phyloP scores from a whole-genome alignment of 2,113 vertebrate genomes.

The Laterallus jamaicensis region DNA sequence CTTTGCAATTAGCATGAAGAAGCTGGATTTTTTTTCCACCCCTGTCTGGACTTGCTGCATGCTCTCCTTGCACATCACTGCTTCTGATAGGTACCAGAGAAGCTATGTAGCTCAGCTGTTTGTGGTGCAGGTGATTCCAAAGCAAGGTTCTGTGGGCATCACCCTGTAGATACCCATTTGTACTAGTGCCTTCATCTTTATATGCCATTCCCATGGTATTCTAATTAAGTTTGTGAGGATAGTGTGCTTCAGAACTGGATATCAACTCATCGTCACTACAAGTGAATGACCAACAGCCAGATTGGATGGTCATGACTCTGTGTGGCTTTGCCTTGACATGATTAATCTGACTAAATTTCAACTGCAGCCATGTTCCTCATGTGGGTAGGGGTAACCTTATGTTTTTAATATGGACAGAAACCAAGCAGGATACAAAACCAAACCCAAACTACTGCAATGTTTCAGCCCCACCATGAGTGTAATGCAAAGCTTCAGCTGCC shows the following conservation, averaged over 20 bases:
- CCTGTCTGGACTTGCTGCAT: not conserved
- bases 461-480: not conserved
- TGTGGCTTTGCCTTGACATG: not conserved
- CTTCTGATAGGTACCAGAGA: not conserved
- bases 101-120: not conserved
- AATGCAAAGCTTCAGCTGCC: not conserved
- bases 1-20: conserved; percentile 36
- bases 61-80: not conserved
- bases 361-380: not conserved
- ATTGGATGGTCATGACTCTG: not conserved
- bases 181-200: not conserved
- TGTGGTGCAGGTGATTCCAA: not conserved
- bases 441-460: not conserved
- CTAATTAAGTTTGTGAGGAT: not conserved
- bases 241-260: not conserved
- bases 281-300: not conserved
- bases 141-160: not conserved
- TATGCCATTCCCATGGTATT: not conserved
- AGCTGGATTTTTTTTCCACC: conserved; percentile 13
- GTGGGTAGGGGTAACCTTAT: not conserved
- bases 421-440: not conserved
- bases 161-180: not conserved
- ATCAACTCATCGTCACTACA: not conserved
- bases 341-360: not conserved
- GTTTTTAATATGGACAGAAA: not conserved